phyloP scores from a whole-genome alignment of 2,797 vertebrate species.

The Sylvia borin region DNA sequence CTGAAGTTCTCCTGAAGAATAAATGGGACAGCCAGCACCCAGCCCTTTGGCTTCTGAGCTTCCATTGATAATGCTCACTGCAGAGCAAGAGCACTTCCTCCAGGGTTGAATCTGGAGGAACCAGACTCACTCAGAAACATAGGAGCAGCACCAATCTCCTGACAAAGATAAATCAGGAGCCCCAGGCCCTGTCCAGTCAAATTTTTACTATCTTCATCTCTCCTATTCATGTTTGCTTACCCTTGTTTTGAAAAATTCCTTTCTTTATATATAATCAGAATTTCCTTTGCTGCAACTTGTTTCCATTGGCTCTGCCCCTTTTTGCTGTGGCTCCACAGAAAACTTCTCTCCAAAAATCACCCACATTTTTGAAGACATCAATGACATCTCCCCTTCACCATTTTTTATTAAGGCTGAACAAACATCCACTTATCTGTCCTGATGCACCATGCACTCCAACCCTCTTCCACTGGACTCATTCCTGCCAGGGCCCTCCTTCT shows the following conservation, averaged over 20 bases:
- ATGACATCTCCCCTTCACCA: background rate
- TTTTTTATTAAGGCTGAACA: background rate
- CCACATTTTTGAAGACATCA: background rate
- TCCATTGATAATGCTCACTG: rapidly evolving
- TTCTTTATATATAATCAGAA: background rate
- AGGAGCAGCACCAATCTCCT: background rate
- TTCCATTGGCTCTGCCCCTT: background rate
- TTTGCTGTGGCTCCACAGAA: background rate
- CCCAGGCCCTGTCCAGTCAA: rapidly evolving
- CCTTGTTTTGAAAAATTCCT: background rate
- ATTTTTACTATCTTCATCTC: background rate
- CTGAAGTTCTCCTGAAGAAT: background rate
- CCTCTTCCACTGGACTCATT: background rate
- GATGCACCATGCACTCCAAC: background rate
- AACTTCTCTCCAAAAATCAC: background rate
- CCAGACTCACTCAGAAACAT: background rate
- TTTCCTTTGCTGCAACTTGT: background rate
- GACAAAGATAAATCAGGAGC: background rate
- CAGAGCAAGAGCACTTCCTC: background rate
- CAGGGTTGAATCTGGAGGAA: background rate
- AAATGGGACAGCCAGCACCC: rapidly evolving
- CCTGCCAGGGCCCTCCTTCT: background rate
- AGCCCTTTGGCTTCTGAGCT: background rate
- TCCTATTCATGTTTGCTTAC: background rate
- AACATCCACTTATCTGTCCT: background rate